These are phyloP conservation scores for Noctua janthe DNA, from an alignment of 2,888 invertebrate species.

Conservation along the genomic window DNA sequence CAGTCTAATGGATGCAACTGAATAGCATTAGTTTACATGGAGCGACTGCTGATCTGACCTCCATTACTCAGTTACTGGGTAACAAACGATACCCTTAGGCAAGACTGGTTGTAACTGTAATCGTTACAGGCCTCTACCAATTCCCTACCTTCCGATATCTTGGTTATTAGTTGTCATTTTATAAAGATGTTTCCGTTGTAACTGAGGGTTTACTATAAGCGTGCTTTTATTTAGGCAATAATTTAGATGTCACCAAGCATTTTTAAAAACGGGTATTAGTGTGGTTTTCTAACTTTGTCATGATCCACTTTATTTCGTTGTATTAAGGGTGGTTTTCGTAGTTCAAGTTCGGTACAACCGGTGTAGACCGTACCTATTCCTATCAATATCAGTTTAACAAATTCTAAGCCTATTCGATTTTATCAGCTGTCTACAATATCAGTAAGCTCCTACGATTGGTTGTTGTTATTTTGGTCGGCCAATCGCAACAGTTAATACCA, in stretches of 20 bases:
- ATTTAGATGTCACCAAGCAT: not conserved
- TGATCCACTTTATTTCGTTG: not conserved
- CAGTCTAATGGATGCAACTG: not conserved
- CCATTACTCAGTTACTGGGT: not conserved
- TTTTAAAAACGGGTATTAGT: not conserved
- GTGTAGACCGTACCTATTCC: not conserved
- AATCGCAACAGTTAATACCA: conserved; percentile 6
- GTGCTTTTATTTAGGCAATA: not conserved
- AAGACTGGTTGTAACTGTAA: not conserved
- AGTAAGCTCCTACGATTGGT: conserved; percentile 23
- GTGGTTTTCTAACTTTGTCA: not conserved
- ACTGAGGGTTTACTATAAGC: too few relatives aligned
- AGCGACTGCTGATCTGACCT: not conserved
- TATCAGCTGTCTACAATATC: conserved; percentile 41
- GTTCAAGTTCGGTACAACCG: not conserved
- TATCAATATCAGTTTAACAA: conserved; percentile 10
- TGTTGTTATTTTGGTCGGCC: conserved; percentile 17
- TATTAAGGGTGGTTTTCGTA: not conserved
- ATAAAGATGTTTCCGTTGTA: not conserved
- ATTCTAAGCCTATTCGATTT: conserved; percentile 28
- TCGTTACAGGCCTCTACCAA: not conserved
- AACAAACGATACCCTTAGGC: not conserved
- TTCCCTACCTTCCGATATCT: not conserved
- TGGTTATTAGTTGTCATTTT: not conserved
- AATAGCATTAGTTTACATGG: too few relatives aligned